Evolutionary conservation across 2,113 vertebrate species (phyloP).

Genomic region (Pontoporia blainvillei): DNA sequence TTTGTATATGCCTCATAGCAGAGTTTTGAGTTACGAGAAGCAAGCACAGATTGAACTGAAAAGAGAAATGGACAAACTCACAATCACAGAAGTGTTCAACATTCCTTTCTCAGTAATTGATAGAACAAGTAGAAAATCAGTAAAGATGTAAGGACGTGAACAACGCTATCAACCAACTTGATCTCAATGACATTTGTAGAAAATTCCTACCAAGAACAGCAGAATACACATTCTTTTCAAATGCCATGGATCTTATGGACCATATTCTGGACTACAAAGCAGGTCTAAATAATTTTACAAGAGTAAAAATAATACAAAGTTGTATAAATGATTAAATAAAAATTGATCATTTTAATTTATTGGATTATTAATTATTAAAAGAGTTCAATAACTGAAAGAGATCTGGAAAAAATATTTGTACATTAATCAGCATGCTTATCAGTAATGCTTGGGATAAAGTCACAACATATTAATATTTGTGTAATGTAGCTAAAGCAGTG

Average conservation of each 20-base stretch:
- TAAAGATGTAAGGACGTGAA: not conserved
- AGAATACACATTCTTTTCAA: not conserved
- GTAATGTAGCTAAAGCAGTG: not conserved
- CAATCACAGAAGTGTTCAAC: not conserved
- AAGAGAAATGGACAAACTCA: not conserved
- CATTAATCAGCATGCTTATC: not conserved
- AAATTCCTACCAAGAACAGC: not conserved
- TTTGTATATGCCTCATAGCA: not conserved
- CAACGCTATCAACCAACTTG: not conserved
- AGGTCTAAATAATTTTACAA: not conserved
- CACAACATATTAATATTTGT: not conserved
- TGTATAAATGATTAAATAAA: not conserved
- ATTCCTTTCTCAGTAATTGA: not conserved
- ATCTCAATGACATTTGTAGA: not conserved
- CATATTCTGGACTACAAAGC: not conserved
- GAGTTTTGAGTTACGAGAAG: not conserved
- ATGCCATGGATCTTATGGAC: accelerated
- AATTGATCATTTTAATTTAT: not conserved
- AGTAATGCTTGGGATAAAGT: not conserved
- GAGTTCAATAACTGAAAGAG: not conserved
- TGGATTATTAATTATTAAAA: not conserved
- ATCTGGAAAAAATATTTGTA: not conserved
- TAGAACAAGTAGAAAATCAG: not conserved
- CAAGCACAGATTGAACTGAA: not conserved
- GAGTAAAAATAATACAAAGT: not conserved